phyloP scores from a whole-genome alignment of 2,113 vertebrate species.

The Crotalus tigris region DNA sequence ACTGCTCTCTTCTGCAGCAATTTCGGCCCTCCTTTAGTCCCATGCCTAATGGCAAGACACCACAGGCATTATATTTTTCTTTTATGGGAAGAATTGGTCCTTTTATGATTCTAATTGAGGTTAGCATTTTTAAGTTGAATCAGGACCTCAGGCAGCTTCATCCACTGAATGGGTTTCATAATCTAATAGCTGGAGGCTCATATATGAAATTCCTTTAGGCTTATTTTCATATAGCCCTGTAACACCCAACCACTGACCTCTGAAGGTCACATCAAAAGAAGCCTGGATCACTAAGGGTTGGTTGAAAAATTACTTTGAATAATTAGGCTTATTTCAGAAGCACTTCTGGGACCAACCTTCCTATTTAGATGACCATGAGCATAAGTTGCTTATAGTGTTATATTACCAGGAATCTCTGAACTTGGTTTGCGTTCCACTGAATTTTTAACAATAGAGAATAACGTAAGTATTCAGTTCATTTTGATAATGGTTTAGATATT shows the following conservation, averaged over 20 bases:
- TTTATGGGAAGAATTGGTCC: neutral
- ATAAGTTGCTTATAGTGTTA: neutral
- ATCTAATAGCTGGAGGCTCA: neutral
- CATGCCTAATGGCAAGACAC: neutral
- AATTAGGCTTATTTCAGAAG: neutral
- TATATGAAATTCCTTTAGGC: neutral
- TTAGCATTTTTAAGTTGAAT: constrained; percentile 2
- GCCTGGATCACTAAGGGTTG: neutral
- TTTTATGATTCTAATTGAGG: neutral
- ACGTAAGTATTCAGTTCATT: neutral
- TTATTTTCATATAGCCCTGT: neutral
- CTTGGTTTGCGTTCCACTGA: neutral
- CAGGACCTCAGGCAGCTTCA: neutral
- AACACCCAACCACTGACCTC: neutral
- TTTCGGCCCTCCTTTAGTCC: neutral
- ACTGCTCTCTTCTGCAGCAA: neutral
- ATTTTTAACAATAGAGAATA: neutral
- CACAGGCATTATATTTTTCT: neutral
- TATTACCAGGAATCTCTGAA: neutral
- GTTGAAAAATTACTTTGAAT: neutral
- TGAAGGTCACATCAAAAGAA: neutral
- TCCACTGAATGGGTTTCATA: neutral
- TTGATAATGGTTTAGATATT: neutral
- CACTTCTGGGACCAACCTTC: neutral
- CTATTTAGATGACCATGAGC: neutral